phyloP scores from a whole-genome alignment of 2,797 vertebrate genomes.

The Mareca penelope region DNA sequence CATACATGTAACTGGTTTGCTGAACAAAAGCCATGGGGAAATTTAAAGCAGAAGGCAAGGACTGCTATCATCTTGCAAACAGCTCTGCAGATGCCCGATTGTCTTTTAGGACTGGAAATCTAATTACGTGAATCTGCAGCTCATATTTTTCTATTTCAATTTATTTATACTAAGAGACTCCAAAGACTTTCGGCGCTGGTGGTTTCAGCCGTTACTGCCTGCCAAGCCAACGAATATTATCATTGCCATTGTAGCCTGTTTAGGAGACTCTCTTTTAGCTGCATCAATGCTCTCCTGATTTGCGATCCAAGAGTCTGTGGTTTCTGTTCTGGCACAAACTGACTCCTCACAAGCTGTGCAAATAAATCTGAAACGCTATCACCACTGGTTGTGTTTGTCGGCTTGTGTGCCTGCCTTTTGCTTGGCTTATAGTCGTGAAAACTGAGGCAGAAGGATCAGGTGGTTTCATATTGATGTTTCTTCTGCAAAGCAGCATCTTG shows the following conservation, averaged over 20 bases:
- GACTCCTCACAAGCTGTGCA: conserved; percentile 36
- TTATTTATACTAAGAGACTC: not conserved
- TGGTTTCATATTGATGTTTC: not conserved
- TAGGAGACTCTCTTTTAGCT: not conserved
- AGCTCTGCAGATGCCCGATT: conserved; percentile 20
- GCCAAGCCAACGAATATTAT: not conserved
- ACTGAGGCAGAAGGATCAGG: rapidly evolving
- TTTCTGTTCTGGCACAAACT: conserved; percentile 5
- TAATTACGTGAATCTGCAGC: not conserved
- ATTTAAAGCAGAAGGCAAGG: conserved; percentile 7
- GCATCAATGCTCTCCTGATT: not conserved
- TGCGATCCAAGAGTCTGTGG: not conserved
- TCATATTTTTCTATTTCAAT: conserved; percentile 3
- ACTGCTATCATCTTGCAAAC: not conserved
- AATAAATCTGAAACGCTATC: not conserved
- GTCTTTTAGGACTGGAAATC: not conserved
- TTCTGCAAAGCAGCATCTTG: not conserved
- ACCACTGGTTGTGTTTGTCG: not conserved
- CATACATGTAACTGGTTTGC: not conserved
- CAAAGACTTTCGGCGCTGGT: not conserved
- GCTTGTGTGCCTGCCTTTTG: not conserved
- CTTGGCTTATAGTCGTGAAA: not conserved
- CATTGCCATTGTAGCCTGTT: not conserved
- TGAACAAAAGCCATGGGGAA: not conserved
- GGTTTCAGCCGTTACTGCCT: not conserved